Conservation (phyloP, 2,888 invertebrate species). For the Drosophila peninsularis region DNA sequence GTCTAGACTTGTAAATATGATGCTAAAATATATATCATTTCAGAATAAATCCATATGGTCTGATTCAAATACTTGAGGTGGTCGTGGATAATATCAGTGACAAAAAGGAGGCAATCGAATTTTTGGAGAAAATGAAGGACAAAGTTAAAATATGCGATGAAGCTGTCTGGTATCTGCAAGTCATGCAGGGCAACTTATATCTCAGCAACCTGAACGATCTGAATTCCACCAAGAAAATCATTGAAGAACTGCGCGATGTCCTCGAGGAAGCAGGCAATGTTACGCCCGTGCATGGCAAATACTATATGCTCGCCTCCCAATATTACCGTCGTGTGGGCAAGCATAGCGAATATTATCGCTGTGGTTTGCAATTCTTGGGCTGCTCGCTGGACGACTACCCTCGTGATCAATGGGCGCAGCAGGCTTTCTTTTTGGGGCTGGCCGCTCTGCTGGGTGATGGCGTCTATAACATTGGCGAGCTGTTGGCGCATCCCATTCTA, state of each 20-base stretch:
- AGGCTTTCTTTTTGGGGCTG: conserved; percentile 95
- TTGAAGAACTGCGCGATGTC: conserved; percentile 93
- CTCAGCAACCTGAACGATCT: conserved; percentile 91
- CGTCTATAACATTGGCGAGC: conserved; percentile 98
- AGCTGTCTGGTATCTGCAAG: conserved; percentile 89
- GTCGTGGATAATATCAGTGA: conserved; percentile 91
- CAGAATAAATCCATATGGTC: conserved; percentile 96
- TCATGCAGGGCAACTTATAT: conserved; percentile 92
- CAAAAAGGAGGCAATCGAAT: conserved; percentile 93
- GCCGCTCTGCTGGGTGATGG: conserved; percentile 97
- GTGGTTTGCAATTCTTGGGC: conserved; percentile 93
- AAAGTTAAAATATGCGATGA: conserved; percentile 95
- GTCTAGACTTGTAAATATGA: neutral
- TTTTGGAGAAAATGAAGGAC: conserved; percentile 94
- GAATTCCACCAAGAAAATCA: conserved; percentile 92
- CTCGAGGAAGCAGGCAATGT: conserved; percentile 96
- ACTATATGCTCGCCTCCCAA: conserved; percentile 96
- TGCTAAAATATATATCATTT: conserved; percentile 68
- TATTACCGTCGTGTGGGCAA: conserved; percentile 93
- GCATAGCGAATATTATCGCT: conserved; percentile 97
- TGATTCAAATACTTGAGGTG: conserved; percentile 94
- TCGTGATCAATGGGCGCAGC: conserved; percentile 88
- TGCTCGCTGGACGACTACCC: conserved; percentile 89
- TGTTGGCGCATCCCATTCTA: conserved; percentile 97
- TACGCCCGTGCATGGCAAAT: conserved; percentile 96